A percentile compares a stretch with the other conserved stretches of the same genome.
phyloP scores from a whole-genome alignment of 2,113 vertebrate genomes.

The Hyaena hyaena region DNA sequence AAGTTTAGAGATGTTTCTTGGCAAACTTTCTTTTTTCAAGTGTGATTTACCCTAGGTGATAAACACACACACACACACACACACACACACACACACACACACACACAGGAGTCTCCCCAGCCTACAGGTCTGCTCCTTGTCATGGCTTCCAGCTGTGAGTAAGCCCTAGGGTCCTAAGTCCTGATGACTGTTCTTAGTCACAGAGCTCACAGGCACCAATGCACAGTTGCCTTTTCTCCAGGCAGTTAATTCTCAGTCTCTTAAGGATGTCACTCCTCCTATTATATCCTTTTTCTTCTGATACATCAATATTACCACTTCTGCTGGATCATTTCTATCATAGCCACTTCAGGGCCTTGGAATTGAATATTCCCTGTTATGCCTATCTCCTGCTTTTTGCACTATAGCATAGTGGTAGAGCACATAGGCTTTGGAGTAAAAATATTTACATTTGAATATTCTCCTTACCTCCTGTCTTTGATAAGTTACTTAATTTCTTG shows the following conservation, averaged over 20 bases:
- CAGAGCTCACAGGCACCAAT: not conserved
- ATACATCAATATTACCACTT: not conserved
- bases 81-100: not conserved
- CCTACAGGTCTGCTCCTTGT: not conserved
- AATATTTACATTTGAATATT: not conserved
- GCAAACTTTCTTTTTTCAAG: not conserved
- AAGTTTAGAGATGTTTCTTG: not conserved
- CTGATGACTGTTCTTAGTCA: not conserved
- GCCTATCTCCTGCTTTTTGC: not conserved
- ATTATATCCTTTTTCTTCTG: not conserved
- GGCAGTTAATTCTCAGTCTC: not conserved
- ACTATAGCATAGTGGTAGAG: not conserved
- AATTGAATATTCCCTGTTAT: not conserved
- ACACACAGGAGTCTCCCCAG: not conserved
- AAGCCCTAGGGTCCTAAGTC: not conserved
- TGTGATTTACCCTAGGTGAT: not conserved
- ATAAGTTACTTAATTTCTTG: constrained; percentile 9
- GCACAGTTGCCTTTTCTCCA: not conserved
- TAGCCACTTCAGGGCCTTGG: not conserved
- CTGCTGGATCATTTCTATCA: not conserved
- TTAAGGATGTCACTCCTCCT: not conserved
- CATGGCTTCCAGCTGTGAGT: not conserved
- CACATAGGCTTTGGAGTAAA: not conserved
- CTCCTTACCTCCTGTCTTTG: not conserved
- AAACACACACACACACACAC: not conserved